Conservation (phyloP, 2,113 vertebrate species). For the Hassar affinis region DNA sequence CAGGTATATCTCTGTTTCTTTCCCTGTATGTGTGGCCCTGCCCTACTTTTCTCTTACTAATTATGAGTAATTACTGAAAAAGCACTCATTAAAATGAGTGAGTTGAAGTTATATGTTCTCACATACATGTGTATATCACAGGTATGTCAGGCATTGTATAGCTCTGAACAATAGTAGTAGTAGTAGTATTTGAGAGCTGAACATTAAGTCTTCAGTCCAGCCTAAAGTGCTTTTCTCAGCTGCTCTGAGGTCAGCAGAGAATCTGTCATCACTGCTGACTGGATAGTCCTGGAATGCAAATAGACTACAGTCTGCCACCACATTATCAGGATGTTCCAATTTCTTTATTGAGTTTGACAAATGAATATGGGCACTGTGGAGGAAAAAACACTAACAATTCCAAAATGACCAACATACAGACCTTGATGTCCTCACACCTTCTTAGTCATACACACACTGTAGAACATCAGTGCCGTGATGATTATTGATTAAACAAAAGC, state of each 20-base stretch:
- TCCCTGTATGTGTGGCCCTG: not conserved
- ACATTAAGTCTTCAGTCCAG: too few species aligned
- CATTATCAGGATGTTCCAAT: not conserved
- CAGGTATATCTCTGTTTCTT: not conserved
- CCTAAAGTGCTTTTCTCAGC: not conserved
- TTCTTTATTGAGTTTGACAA: not conserved
- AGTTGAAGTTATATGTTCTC: not conserved
- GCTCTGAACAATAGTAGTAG: not conserved
- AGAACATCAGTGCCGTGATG: not conserved
- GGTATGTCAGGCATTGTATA: not conserved
- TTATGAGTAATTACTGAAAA: not conserved
- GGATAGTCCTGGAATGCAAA: not conserved
- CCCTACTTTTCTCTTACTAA: not conserved
- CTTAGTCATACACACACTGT: not conserved
- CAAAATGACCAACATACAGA: not conserved
- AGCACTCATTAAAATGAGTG: not conserved
- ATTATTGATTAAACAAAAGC: not conserved
- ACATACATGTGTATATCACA: not conserved
- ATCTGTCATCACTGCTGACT: not conserved
- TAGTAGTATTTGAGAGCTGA: not conserved
- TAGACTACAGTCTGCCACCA: not conserved
- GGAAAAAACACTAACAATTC: not conserved
- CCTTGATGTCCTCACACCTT: not conserved
- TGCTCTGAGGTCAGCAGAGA: conserved; percentile 1
- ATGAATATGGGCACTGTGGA: not conserved